A percentile compares a stretch with the other conserved stretches of the same genome.
Evolutionary conservation across 2,797 vertebrate genomes (phyloP).

Genomic region (Phoxinus dragarum): DNA sequence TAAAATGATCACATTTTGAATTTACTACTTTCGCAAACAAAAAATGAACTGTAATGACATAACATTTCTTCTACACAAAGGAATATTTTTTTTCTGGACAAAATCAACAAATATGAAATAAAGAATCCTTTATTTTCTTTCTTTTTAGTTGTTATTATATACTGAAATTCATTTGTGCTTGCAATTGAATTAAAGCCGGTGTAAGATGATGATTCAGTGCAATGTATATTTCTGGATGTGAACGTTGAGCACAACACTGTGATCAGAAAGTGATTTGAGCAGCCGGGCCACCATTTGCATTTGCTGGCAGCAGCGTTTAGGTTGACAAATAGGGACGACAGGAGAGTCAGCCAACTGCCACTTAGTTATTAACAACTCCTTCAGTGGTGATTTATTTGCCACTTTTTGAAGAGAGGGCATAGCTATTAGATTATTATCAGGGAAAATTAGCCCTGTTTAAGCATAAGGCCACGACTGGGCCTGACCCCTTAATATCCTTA

Average conservation of each 20-base stretch:
- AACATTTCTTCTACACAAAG: neutral
- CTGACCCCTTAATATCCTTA: slow-evolving; percentile 99
- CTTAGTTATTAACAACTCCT: slow-evolving; percentile 99
- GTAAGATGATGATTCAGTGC: slow-evolving; percentile 9
- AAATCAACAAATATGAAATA: neutral
- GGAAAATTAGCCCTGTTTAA: slow-evolving; percentile 98
- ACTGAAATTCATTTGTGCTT: neutral
- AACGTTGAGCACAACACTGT: slow-evolving; percentile 60
- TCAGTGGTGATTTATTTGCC: slow-evolving; percentile 96
- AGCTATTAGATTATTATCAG: slow-evolving; percentile 94
- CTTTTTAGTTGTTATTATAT: slow-evolving; percentile 1
- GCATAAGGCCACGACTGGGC: slow-evolving; percentile 88
- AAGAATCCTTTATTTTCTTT: neutral
- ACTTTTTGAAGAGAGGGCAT: slow-evolving; percentile 90
- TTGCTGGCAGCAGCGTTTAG: slow-evolving; percentile 90
- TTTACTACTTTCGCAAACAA: neutral
- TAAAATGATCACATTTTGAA: neutral
- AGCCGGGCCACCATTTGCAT: slow-evolving; percentile 83
- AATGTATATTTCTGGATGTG: slow-evolving; percentile 47
- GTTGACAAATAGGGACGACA: slow-evolving; percentile 96
- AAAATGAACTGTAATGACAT: neutral
- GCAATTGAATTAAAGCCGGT: neutral
- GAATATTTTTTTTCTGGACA: neutral
- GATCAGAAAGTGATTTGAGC: slow-evolving; percentile 63
- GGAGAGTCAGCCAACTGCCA: slow-evolving; percentile 92